These are phyloP conservation scores for Chaetorhynchus papuensis DNA, from an alignment of 2,113 vertebrate species.

Conservation along the genomic window DNA sequence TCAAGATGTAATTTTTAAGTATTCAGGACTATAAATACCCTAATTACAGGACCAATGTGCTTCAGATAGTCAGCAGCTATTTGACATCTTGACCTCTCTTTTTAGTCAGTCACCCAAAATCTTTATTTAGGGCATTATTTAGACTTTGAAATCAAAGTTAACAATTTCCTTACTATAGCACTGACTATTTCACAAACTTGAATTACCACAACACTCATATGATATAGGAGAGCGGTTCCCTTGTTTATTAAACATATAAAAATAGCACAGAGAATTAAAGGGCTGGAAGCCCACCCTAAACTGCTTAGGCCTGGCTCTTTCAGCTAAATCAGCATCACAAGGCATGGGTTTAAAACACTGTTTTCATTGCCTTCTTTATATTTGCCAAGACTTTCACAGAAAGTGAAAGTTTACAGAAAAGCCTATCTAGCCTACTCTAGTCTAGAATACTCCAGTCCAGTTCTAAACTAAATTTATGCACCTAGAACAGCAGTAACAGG, in stretches of 20 bases:
- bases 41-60: background rate
- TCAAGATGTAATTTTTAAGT: background rate
- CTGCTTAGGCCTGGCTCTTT: background rate
- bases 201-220: background rate
- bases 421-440: background rate
- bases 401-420: background rate
- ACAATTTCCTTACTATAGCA: background rate
- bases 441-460: background rate
- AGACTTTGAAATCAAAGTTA: background rate
- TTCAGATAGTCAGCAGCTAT: background rate
- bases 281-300: background rate
- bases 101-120: background rate
- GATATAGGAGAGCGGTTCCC: background rate
- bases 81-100: background rate
- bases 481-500: background rate
- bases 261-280: background rate
- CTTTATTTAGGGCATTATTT: background rate
- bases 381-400: background rate
- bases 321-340: background rate
- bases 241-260: background rate
- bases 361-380: background rate
- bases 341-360: background rate
- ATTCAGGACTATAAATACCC: background rate
- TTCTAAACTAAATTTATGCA: background rate
- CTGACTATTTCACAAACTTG: background rate